These are phyloP conservation scores for Myodes glareolus DNA, from an alignment of 2,113 vertebrate species.

Conservation along the genomic window DNA sequence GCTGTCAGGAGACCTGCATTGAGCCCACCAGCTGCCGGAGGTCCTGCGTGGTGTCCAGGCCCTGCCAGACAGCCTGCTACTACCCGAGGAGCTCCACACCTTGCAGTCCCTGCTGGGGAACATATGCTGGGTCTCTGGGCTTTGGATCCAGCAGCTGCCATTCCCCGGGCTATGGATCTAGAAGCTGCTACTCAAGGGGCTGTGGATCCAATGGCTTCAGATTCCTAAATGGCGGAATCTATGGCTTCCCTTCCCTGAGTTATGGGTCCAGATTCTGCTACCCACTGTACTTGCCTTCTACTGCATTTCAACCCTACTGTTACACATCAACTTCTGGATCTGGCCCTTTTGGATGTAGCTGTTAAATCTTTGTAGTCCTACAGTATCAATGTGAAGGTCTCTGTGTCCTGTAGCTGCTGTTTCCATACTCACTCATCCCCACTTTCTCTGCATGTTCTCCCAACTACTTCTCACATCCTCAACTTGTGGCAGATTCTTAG, in stretches of 20 bases:
- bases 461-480: background rate
- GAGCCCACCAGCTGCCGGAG: too few relatives aligned
- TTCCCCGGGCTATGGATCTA: background rate
- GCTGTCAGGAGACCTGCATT: too few relatives aligned
- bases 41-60: background rate
- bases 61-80: background rate
- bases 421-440: background rate
- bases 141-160: too few relatives aligned
- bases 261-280: background rate
- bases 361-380: background rate
- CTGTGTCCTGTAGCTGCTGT: rapidly evolving
- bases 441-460: background rate
- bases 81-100: too few relatives aligned
- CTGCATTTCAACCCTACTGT: background rate
- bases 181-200: background rate
- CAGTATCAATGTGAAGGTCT: background rate
- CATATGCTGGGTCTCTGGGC: too few relatives aligned
- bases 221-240: background rate
- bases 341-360: background rate
- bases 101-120: too few relatives aligned
- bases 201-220: background rate
- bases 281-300: background rate
- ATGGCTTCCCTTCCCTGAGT: background rate
- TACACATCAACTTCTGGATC: background rate
- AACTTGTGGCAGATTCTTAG: background rate